phyloP scores from a whole-genome alignment of 2,888 invertebrate genomes.

The Meiosimyza platycephala region DNA sequence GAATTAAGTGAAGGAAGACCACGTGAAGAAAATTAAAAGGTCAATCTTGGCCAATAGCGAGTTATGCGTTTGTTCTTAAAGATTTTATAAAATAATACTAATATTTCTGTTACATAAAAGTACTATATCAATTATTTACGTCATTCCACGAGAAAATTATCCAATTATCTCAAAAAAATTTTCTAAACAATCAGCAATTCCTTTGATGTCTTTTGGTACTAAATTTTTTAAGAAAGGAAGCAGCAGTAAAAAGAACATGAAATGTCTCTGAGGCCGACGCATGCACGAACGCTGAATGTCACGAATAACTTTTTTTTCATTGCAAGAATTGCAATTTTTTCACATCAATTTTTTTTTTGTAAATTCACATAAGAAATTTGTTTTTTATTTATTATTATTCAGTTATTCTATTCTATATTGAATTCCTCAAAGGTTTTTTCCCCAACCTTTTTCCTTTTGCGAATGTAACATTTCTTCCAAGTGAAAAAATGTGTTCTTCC shows the following conservation, averaged over 20 bases:
- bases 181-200: too few relatives aligned
- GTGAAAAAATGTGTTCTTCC: too few relatives aligned
- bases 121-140: too few relatives aligned
- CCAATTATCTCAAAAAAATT: too few relatives aligned
- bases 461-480: neutral
- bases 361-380: neutral
- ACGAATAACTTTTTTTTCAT: constrained; percentile 14
- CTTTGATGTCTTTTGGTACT: too few relatives aligned
- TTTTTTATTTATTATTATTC: neutral
- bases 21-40: too few relatives aligned
- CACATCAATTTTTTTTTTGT: neutral
- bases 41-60: too few relatives aligned
- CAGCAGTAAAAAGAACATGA: constrained; percentile 2
- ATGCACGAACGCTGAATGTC: constrained; percentile 13
- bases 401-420: neutral
- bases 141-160: too few relatives aligned
- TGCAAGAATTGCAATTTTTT: neutral
- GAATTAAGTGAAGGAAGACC: too few relatives aligned
- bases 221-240: neutral
- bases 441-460: neutral
- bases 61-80: too few relatives aligned
- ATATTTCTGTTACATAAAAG: too few relatives aligned
- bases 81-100: too few relatives aligned
- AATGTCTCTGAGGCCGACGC: constrained; percentile 15
- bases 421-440: neutral